Evolutionary conservation across 2,113 vertebrate species (phyloP).

Genomic region (Sterrhoptilus dennistouni): DNA sequence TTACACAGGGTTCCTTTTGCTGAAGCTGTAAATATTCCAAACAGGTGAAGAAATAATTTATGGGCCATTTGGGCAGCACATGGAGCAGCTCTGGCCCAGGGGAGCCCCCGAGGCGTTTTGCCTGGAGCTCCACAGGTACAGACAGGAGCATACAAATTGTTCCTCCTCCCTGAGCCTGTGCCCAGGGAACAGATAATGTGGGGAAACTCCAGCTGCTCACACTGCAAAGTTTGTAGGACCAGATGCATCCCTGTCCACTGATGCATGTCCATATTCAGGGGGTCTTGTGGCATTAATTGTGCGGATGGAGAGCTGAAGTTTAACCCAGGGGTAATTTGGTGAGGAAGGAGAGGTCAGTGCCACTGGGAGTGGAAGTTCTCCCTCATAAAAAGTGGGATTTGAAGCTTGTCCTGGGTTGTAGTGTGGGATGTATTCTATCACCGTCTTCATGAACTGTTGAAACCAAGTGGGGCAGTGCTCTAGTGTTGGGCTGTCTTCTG

Average conservation of each 20-base stretch:
- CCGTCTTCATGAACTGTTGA: too few relatives aligned
- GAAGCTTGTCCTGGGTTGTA: not conserved
- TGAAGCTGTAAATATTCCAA: not conserved
- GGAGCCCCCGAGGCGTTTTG: not conserved
- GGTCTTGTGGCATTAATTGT: not conserved
- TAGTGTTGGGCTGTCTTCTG: too few relatives aligned
- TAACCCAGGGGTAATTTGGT: not conserved
- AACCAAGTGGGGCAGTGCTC: too few relatives aligned
- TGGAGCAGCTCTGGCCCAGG: not conserved
- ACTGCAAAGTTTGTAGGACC: not conserved
- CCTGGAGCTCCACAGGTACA: not conserved
- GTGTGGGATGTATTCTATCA: too few relatives aligned
- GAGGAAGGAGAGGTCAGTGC: not conserved
- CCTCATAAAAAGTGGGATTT: not conserved
- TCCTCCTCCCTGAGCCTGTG: not conserved
- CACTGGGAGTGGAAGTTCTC: not conserved
- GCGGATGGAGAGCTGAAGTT: not conserved
- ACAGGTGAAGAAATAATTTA: not conserved
- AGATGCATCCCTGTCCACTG: not conserved
- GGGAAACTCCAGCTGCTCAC: not conserved
- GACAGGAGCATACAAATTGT: conserved; percentile 17
- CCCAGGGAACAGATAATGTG: not conserved
- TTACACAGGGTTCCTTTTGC: not conserved
- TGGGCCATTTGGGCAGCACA: not conserved
- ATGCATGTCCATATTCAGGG: not conserved